Evolutionary conservation across 2,888 invertebrate species (phyloP).

Genomic region (Rotaria macrura): DNA sequence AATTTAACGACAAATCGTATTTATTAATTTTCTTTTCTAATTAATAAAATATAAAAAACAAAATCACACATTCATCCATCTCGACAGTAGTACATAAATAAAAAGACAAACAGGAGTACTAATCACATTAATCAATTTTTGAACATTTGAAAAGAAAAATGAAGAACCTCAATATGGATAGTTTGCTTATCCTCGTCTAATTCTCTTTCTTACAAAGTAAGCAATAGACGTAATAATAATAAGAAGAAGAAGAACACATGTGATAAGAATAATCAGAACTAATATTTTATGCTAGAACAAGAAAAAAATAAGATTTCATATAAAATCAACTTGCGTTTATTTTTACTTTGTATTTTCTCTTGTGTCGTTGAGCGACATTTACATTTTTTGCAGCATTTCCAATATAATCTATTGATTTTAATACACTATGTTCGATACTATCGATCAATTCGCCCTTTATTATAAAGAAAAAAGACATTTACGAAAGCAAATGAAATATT

Average conservation of each 20-base stretch:
- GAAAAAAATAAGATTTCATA: not conserved
- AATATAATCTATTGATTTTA: slow-evolving; percentile 99
- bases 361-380: slow-evolving; percentile 99
- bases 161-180: too few species aligned
- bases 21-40: not conserved
- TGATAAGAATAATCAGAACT: not conserved
- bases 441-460: slow-evolving; percentile 99
- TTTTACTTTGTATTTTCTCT: slow-evolving; percentile 70
- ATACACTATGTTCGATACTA: slow-evolving; percentile 99
- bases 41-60: not conserved
- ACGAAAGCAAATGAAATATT: slow-evolving; percentile 33
- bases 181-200: not conserved
- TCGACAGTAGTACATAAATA: not conserved
- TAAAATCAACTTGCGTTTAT: not conserved
- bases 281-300: not conserved
- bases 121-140: too few species aligned
- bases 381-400: slow-evolving; percentile 99
- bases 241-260: not conserved
- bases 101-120: too few species aligned
- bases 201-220: not conserved
- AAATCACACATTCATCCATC: not conserved
- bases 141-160: too few species aligned
- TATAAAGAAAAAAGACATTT: too few species aligned
- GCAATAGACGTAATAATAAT: not conserved
- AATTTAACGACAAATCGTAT: not conserved